Percentiles rank a stretch among this genome's conserved stretches.
Evolutionary conservation across 2,888 invertebrate genomes (phyloP).

Genomic region (Brenthis ino): DNA sequence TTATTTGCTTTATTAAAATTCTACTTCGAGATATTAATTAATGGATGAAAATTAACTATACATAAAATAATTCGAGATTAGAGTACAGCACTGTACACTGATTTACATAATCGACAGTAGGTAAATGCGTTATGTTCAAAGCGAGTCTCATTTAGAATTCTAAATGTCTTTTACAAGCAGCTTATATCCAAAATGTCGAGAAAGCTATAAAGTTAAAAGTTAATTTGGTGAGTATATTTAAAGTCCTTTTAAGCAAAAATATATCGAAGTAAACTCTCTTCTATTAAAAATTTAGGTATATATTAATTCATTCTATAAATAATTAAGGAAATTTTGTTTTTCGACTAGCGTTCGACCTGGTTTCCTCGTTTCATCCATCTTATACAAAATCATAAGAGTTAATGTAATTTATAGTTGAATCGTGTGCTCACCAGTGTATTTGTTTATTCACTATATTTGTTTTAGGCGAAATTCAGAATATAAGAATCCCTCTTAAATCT

Average conservation of each 20-base stretch:
- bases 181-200: not conserved
- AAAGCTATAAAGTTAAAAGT: not conserved
- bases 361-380: too few relatives aligned
- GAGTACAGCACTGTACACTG: not conserved
- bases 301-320: too few relatives aligned
- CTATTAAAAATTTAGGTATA: too few relatives aligned
- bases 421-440: too few relatives aligned
- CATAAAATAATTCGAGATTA: constrained; percentile 12
- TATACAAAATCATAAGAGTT: too few relatives aligned
- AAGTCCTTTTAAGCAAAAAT: not conserved
- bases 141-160: constrained; percentile 1
- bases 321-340: too few relatives aligned
- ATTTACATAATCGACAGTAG: constrained; percentile 6
- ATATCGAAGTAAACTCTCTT: too few relatives aligned
- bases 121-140: not conserved
- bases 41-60: constrained; percentile 6
- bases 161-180: not conserved
- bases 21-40: constrained; percentile 5
- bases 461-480: too few relatives aligned
- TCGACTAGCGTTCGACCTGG: too few relatives aligned
- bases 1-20: constrained; percentile 6
- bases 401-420: too few relatives aligned
- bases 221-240: not conserved
- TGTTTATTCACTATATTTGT: too few relatives aligned
- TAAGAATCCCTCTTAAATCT: too few relatives aligned